Conservation (phyloP, 1,140 invertebrate species). For the Zaprionus kolodkinae region DNA sequence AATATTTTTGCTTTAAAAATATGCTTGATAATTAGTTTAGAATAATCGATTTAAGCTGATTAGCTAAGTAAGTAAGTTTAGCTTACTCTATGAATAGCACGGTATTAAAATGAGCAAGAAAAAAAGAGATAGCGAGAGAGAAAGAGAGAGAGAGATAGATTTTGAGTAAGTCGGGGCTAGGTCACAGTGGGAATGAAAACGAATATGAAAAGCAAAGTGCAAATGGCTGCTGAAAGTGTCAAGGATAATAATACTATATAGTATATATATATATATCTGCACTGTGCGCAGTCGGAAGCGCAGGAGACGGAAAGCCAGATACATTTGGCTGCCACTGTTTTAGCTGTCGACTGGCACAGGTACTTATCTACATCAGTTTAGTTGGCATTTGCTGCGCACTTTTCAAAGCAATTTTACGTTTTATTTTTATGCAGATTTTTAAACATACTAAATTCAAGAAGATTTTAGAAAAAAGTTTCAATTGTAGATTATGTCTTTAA, state of each 20-base stretch:
- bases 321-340: slow-evolving; percentile 18
- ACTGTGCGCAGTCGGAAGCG: slow-evolving; percentile 45
- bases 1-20: too few relatives aligned
- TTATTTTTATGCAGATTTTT: neutral
- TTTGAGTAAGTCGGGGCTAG: neutral
- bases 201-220: slow-evolving; percentile 48
- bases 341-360: slow-evolving; percentile 9
- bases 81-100: too few relatives aligned
- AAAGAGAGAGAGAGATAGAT: neutral
- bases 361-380: slow-evolving; percentile 1
- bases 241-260: slow-evolving; percentile 50
- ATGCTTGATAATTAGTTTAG: too few relatives aligned
- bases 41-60: too few relatives aligned
- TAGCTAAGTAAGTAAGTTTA: too few relatives aligned
- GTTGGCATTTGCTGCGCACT: neutral
- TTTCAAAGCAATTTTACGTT: neutral
- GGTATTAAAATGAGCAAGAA: neutral
- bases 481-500: too few relatives aligned
- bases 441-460: neutral
- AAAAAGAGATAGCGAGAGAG: slow-evolving; percentile 2
- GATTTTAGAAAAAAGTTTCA: too few relatives aligned
- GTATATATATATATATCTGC: neutral
- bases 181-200: slow-evolving; percentile 12
- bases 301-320: slow-evolving; percentile 19
- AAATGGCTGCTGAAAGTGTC: slow-evolving; percentile 68